These are phyloP conservation scores for Polydrusus pterygomalis DNA, from an alignment of 2,888 invertebrate genomes.

Conservation along the genomic window DNA sequence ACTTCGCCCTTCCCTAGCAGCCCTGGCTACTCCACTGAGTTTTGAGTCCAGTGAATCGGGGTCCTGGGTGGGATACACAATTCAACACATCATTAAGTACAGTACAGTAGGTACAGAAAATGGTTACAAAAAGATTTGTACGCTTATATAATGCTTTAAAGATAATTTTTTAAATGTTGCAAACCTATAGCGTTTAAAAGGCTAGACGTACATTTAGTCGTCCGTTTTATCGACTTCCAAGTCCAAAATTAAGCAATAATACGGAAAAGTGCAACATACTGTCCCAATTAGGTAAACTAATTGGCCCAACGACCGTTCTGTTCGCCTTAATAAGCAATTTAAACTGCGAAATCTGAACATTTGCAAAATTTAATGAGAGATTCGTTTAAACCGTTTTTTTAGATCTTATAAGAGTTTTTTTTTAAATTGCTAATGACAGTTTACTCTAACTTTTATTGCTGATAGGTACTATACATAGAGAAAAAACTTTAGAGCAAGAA, in stretches of 20 bases:
- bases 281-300: conserved; percentile 27
- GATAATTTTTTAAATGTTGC: no score
- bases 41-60: no score
- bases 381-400: conserved; percentile 29
- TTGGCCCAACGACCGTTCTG: conserved; percentile 23
- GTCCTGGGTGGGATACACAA: no score
- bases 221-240: conserved; percentile 11
- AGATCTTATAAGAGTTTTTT: conserved; percentile 21
- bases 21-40: no score
- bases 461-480: no score
- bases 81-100: no score
- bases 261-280: conserved; percentile 33
- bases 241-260: conserved; percentile 31
- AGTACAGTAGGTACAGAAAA: no score
- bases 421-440: conserved; percentile 24
- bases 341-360: conserved; percentile 27
- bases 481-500: no score
- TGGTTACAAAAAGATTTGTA: no score
- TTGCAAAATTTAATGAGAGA: conserved; percentile 31
- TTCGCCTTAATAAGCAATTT: conserved; percentile 30
- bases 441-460: conserved; percentile 1
- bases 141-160: no score
- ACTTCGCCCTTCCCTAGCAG: no score
- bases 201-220: background rate
- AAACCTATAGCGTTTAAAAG: background rate